Evolutionary conservation across 1,140 invertebrate species (phyloP).

Genomic region (Helicoverpa armigera): DNA sequence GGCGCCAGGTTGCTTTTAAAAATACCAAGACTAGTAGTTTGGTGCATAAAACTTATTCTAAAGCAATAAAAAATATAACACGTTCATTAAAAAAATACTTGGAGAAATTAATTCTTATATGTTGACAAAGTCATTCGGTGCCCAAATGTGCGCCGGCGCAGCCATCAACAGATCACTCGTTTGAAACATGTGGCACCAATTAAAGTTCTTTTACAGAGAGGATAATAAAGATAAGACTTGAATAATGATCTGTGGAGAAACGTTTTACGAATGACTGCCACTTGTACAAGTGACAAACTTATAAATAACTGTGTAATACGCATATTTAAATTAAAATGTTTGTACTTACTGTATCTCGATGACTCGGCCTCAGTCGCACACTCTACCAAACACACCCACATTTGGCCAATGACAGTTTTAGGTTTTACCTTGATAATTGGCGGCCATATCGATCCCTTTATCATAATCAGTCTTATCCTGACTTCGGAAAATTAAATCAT

Average conservation of each 20-base stretch:
- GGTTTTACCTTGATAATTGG: constrained; percentile 33
- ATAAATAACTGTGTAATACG: constrained; percentile 49
- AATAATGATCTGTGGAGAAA: constrained; percentile 82
- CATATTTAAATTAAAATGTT: constrained; percentile 6
- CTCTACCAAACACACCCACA: constrained; percentile 13
- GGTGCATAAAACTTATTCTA: constrained; percentile 25
- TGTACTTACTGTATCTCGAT: not conserved
- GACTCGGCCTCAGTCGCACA: not conserved
- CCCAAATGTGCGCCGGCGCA: constrained; percentile 66
- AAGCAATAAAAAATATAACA: constrained; percentile 46
- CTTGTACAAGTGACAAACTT: constrained; percentile 72
- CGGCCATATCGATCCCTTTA: constrained; percentile 20
- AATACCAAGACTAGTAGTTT: not conserved
- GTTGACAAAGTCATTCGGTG: constrained; percentile 66
- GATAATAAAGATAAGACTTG: constrained; percentile 81
- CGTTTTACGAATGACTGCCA: constrained; percentile 80
- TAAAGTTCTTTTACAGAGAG: constrained; percentile 80
- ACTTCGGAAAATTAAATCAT: not conserved
- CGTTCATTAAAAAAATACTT: constrained; percentile 50
- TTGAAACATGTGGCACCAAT: constrained; percentile 83
- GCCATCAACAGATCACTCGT: constrained; percentile 73
- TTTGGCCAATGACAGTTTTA: constrained; percentile 30
- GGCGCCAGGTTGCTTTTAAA: constrained; percentile 1
- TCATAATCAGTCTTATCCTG: constrained; percentile 21
- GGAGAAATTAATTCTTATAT: constrained; percentile 43